These are phyloP conservation scores for Bhutanitis thaidina DNA, from an alignment of 2,888 invertebrate species.

Conservation along the genomic window DNA sequence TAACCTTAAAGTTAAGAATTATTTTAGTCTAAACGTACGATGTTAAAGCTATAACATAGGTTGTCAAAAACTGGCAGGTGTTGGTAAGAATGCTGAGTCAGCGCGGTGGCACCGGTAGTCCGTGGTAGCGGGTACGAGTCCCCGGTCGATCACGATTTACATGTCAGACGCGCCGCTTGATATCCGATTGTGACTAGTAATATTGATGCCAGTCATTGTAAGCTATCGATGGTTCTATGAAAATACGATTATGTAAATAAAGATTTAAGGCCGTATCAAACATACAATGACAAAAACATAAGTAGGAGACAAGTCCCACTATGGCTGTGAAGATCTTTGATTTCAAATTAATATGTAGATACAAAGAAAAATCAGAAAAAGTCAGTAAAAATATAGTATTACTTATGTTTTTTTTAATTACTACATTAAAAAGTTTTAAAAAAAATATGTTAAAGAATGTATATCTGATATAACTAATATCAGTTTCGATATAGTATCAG, in stretches of 20 bases:
- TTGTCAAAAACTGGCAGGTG: constrained; percentile 56
- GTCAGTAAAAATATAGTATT: too few relatives aligned
- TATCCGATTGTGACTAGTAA: constrained; percentile 59
- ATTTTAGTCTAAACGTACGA: constrained; percentile 4
- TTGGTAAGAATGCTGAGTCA: constrained; percentile 67
- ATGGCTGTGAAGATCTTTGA: background rate
- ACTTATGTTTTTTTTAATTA: too few relatives aligned
- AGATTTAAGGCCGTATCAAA: constrained; percentile 39
- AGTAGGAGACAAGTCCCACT: background rate
- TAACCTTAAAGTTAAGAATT: background rate
- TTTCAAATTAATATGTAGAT: too few relatives aligned
- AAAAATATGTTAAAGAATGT: too few relatives aligned
- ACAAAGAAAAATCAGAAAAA: too few relatives aligned
- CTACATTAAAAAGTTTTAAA: too few relatives aligned
- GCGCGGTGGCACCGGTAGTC: constrained; percentile 73
- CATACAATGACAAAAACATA: constrained; percentile 18
- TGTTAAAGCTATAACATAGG: background rate
- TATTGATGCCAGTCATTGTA: constrained; percentile 54
- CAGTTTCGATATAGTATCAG: too few relatives aligned
- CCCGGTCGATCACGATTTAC: constrained; percentile 74
- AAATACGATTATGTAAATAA: constrained; percentile 60
- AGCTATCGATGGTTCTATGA: constrained; percentile 41
- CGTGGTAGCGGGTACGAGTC: constrained; percentile 69
- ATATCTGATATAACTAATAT: too few relatives aligned
- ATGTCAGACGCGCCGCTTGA: constrained; percentile 76